phyloP scores from a whole-genome alignment of 2,888 invertebrate species.

The Limnephilus rhombicus region DNA sequence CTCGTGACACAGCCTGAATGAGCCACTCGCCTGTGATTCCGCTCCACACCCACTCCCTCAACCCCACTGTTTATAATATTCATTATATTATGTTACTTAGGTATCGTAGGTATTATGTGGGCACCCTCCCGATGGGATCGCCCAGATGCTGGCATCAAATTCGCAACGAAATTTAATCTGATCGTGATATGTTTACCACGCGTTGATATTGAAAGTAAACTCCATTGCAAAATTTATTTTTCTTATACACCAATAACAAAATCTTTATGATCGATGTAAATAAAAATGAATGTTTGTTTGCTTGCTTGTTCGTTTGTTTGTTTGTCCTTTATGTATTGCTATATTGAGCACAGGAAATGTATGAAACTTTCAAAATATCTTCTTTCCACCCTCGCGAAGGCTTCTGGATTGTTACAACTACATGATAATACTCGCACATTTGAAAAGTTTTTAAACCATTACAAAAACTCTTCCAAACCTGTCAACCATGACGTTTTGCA shows the following conservation, averaged over 20 bases:
- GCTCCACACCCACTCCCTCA: background rate
- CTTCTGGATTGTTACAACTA: too few species aligned
- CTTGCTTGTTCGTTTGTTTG: too few species aligned
- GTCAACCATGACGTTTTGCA: too few species aligned
- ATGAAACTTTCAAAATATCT: too few species aligned
- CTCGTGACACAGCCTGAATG: conserved; percentile 19
- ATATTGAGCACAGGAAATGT: too few species aligned
- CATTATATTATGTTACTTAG: background rate
- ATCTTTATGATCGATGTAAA: background rate
- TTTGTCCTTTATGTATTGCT: too few species aligned
- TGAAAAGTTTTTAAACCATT: too few species aligned
- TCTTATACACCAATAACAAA: background rate
- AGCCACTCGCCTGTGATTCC: background rate
- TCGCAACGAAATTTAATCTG: background rate
- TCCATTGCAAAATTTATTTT: background rate
- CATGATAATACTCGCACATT: too few species aligned
- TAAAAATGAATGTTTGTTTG: too few species aligned
- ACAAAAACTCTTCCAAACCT: too few species aligned
- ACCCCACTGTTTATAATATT: background rate
- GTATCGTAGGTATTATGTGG: background rate
- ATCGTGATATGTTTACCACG: background rate
- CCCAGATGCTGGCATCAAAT: background rate
- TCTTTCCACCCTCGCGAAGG: too few species aligned
- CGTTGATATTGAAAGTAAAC: background rate
- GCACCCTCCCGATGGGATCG: background rate